These are phyloP conservation scores for Pasiphila rectangulata DNA, from an alignment of 2,888 invertebrate genomes.

Conservation along the genomic window DNA sequence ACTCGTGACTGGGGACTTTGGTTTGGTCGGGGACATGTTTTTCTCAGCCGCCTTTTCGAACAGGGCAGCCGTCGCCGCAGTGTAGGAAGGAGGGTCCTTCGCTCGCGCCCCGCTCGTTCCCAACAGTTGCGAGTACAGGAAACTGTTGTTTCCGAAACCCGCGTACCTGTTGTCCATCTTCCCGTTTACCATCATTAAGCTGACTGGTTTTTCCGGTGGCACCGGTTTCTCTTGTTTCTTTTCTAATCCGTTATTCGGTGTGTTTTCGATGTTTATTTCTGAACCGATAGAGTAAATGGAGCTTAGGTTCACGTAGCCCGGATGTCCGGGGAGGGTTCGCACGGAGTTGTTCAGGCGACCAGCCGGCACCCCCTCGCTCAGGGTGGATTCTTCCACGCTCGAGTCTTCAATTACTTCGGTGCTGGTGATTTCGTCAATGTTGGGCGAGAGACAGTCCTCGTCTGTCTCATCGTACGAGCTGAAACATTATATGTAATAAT, in stretches of 20 bases:
- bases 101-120: slow-evolving; percentile 56
- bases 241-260: slow-evolving; percentile 54
- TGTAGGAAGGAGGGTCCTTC: slow-evolving; percentile 69
- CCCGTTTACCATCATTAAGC: slow-evolving; percentile 73
- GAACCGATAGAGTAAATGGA: slow-evolving; percentile 70
- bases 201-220: slow-evolving; percentile 74
- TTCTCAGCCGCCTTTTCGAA: slow-evolving; percentile 51
- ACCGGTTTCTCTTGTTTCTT: slow-evolving; percentile 69
- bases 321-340: slow-evolving; percentile 35
- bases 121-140: slow-evolving; percentile 68
- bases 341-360: slow-evolving; percentile 20
- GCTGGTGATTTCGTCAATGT: slow-evolving; percentile 82
- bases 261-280: slow-evolving; percentile 43
- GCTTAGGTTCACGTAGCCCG: slow-evolving; percentile 70
- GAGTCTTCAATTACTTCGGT: slow-evolving; percentile 72
- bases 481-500: slow-evolving; percentile 46
- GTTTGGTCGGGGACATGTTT: slow-evolving; percentile 53
- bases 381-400: slow-evolving; percentile 68
- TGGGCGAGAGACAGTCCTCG: slow-evolving; percentile 85
- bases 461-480: slow-evolving; percentile 87
- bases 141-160: slow-evolving; percentile 71
- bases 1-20: slow-evolving; percentile 56
- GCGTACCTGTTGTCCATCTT: slow-evolving; percentile 69
- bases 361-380: slow-evolving; percentile 55
- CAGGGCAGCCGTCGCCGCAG: slow-evolving; percentile 58